Conservation (phyloP, 2,113 vertebrate genomes). For the Vombatus ursinus region DNA sequence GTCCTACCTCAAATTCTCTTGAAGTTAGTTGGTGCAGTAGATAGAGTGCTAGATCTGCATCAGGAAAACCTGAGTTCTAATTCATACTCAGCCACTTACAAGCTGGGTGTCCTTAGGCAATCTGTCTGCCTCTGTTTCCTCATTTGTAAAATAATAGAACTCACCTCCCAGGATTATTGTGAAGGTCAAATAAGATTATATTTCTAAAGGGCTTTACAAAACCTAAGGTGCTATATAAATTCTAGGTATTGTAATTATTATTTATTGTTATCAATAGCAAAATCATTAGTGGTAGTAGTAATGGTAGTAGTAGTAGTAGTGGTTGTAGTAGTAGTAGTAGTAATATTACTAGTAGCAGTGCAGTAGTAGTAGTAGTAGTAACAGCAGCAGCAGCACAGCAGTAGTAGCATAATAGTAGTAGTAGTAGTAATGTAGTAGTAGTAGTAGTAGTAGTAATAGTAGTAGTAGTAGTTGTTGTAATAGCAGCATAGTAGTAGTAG, state of each 20-base stretch:
- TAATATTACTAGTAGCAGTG: too few relatives aligned
- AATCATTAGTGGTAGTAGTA: not conserved
- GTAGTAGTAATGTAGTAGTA: too few relatives aligned
- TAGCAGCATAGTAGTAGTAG: too few relatives aligned
- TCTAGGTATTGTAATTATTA: not conserved
- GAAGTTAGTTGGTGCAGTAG: not conserved
- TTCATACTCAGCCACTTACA: not conserved
- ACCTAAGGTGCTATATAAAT: not conserved
- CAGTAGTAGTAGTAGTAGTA: too few relatives aligned
- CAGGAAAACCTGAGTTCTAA: not conserved
- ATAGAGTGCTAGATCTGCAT: not conserved
- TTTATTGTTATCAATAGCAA: not conserved
- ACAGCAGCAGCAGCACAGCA: too few relatives aligned
- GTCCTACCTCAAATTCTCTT: not conserved
- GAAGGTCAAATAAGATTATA: not conserved
- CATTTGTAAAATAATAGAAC: not conserved
- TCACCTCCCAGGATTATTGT: not conserved
- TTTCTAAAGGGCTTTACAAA: not conserved
- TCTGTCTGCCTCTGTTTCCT: not conserved
- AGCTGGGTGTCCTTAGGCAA: not conserved
- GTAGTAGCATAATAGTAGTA: too few relatives aligned
- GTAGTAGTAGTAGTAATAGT: too few relatives aligned
- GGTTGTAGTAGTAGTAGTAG: too few relatives aligned
- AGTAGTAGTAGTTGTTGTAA: too few relatives aligned
- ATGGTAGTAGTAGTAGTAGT: too few relatives aligned